Percentiles rank a stretch among this genome's conserved stretches.
Evolutionary conservation across 1,140 invertebrate species (phyloP).

Genomic region (Drosophila dunni): DNA sequence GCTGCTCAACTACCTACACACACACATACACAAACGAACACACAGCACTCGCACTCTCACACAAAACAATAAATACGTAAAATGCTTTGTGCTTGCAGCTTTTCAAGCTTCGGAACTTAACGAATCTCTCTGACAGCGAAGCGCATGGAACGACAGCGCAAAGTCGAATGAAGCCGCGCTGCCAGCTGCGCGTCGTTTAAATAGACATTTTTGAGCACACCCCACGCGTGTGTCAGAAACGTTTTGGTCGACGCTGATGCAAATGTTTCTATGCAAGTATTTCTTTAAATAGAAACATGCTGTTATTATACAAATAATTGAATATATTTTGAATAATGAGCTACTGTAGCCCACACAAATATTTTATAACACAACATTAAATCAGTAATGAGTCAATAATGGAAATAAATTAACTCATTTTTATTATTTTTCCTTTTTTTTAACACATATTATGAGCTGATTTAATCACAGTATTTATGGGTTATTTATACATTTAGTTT

Average conservation of each 20-base stretch:
- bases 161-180: constrained; percentile 68
- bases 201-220: constrained; percentile 49
- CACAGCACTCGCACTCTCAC: constrained; percentile 14
- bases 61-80: constrained; percentile 48
- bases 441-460: too few relatives aligned
- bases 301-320: neutral
- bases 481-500: too few relatives aligned
- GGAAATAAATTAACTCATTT: too few relatives aligned
- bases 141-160: constrained; percentile 60
- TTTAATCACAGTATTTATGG: too few relatives aligned
- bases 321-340: too few relatives aligned
- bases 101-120: constrained; percentile 26
- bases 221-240: constrained; percentile 40
- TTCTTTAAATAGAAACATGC: too few relatives aligned
- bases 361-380: too few relatives aligned
- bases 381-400: too few relatives aligned
- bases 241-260: neutral
- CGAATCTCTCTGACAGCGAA: constrained; percentile 17
- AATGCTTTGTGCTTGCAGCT: constrained; percentile 20
- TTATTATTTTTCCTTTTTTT: neutral
- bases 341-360: too few relatives aligned
- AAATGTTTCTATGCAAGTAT: neutral
- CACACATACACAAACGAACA: neutral
- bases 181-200: constrained; percentile 59
- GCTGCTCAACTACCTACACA: constrained; percentile 31